These are phyloP conservation scores for Platyscelio sp. DNA, from an alignment of 2,888 invertebrate species.

Conservation along the genomic window DNA sequence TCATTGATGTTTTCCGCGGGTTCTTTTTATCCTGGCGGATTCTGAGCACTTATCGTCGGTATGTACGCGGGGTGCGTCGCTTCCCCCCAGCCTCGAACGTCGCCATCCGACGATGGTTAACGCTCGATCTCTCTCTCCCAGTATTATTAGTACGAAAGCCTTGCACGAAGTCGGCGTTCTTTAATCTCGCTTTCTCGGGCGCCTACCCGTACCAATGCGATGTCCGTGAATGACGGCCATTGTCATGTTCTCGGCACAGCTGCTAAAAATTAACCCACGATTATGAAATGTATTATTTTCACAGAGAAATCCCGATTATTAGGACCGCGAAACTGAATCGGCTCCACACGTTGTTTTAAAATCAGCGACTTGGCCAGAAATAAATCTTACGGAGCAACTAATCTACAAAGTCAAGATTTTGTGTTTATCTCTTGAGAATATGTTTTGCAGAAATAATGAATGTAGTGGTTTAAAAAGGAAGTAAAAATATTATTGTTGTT, in stretches of 20 bases:
- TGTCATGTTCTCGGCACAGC: slow-evolving; percentile 76
- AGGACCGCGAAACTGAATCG: too few species aligned
- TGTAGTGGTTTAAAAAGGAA: too few species aligned
- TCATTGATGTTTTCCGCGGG: slow-evolving; percentile 58
- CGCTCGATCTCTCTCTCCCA: slow-evolving; percentile 46
- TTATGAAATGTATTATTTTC: slow-evolving; percentile 75
- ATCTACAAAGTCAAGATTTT: too few species aligned
- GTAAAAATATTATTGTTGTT: too few species aligned
- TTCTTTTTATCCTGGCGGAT: slow-evolving; percentile 49
- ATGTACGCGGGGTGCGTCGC: slow-evolving; percentile 55
- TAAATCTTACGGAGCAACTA: too few species aligned
- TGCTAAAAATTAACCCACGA: slow-evolving; percentile 78
- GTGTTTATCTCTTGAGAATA: too few species aligned
- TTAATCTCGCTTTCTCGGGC: slow-evolving; percentile 79
- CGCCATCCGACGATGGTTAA: slow-evolving; percentile 52
- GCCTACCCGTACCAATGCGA: slow-evolving; percentile 65
- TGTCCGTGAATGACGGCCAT: slow-evolving; percentile 80
- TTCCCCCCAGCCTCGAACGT: slow-evolving; percentile 35
- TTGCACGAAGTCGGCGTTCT: slow-evolving; percentile 82
- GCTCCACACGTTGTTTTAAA: too few species aligned
- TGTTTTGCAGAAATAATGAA: too few species aligned
- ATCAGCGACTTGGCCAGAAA: too few species aligned
- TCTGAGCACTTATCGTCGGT: slow-evolving; percentile 57
- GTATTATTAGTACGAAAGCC: slow-evolving; percentile 79
- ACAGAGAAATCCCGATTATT: too few species aligned